Evolutionary conservation across 2,888 invertebrate genomes (phyloP), one percentile per base, ranked within the genome.

Genomic region (Unio pictorum): DNA sequence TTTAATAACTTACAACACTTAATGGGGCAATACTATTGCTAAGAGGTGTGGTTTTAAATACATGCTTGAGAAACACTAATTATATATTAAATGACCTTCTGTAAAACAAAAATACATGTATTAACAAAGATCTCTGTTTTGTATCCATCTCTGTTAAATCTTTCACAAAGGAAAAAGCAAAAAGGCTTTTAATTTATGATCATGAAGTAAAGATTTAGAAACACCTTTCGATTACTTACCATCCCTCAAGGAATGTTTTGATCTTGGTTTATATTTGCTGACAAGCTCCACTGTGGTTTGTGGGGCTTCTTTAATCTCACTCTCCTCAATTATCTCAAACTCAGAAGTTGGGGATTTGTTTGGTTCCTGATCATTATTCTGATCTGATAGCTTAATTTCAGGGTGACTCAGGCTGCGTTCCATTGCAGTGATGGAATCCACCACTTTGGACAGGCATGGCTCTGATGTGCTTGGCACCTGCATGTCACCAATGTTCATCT

Each of bases 321-420:
- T 82, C 20, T 89, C 89, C 26, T 84, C 83, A 55, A 96, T 93
- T 80, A 96, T 93, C 3, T 96, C 96, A 90, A 96, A 97, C 34
- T 96, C 95, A 88, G 96, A 96, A 0, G 95, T 95, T 26, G 97
- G 92, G 18, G 83, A 83, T 59, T 74, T 62, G 56, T 73, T 73
- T 11, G 62, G 59, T 30, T 75, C 74, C 30, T 57, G 57, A 17
- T 74, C 73, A 5, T 69, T 70, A 23, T 69, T 67, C 17, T 55
- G 54, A 28, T 75, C 76, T 4, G 63, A 69, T 5, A 26, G 28
- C 67, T 80, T 79, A 20, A 77, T 57, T 26, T 80, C 79, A 15
- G 73, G 75, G 20, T 80, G 79, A 69, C 77, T 79, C 54, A 68
- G 71, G 67, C 78, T 80, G 6, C 73, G 60, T 72, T 73, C 59